These are phyloP conservation scores for Lasioglossum leucozonium DNA, from an alignment of 2,888 invertebrate genomes.

Conservation along the genomic window DNA sequence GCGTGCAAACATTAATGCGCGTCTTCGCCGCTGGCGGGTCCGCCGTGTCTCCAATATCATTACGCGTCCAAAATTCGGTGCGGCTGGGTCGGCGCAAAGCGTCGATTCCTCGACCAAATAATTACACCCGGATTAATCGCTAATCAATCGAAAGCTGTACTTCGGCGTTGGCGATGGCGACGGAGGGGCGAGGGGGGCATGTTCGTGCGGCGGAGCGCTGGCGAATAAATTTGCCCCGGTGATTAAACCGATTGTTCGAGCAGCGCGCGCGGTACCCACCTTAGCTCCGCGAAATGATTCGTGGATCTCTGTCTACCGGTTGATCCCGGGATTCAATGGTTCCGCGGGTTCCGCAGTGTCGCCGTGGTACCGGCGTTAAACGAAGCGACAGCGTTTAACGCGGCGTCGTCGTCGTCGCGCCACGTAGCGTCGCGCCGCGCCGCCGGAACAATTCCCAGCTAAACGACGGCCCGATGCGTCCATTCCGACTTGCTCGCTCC, in stretches of 20 bases:
- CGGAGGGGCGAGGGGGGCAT: background rate
- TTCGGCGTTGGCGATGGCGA: background rate
- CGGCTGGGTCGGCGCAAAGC: background rate
- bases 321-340: background rate
- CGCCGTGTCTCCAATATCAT: background rate
- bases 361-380: constrained; percentile 26
- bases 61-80: background rate
- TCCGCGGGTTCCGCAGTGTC: background rate
- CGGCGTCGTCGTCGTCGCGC: constrained; percentile 9
- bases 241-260: constrained; percentile 4
- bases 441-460: constrained; percentile 45
- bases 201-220: background rate
- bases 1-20: background rate
- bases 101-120: background rate
- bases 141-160: background rate
- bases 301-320: background rate
- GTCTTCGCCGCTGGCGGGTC: background rate
- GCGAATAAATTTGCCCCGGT: background rate
- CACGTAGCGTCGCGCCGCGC: too few species aligned
- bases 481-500: constrained; percentile 12
- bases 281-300: background rate
- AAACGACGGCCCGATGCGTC: constrained; percentile 36
- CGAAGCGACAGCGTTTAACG: constrained; percentile 45
- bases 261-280: background rate
- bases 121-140: background rate